Evolutionary conservation across 2,113 vertebrate genomes (phyloP).

Genomic region (Corapipo altera): DNA sequence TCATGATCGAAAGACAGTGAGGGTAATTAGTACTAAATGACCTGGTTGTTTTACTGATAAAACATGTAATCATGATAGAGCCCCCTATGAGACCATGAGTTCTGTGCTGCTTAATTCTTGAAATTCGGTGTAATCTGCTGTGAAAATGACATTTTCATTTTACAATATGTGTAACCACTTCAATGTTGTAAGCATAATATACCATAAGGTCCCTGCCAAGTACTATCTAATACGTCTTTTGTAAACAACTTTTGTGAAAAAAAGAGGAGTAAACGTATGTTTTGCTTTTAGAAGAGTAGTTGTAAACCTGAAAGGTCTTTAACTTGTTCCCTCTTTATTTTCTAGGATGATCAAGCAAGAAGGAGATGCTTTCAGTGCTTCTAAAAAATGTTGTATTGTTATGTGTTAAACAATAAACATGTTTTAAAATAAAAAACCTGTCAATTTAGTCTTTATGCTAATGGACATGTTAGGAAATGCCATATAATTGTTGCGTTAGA

Average conservation of each 20-base stretch:
- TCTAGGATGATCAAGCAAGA: neutral
- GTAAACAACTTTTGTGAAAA: neutral
- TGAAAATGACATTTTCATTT: neutral
- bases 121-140: neutral
- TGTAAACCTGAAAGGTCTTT: neutral
- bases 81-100: neutral
- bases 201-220: neutral
- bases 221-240: neutral
- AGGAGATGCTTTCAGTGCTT: neutral
- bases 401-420: neutral
- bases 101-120: neutral
- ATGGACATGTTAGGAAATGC: neutral
- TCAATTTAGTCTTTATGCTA: neutral
- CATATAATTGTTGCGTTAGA: neutral
- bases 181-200: neutral
- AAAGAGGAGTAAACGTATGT: neutral
- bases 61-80: neutral
- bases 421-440: neutral
- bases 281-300: neutral
- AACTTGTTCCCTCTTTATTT: constrained; percentile 10
- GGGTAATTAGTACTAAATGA: neutral
- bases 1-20: neutral
- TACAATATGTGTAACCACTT: neutral
- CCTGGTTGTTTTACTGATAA: neutral
- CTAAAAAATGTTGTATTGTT: neutral